Percentiles rank a stretch among this genome's conserved stretches.
Evolutionary conservation across 2,113 vertebrate species (phyloP).

Genomic region (Tragelaphus imberbis): DNA sequence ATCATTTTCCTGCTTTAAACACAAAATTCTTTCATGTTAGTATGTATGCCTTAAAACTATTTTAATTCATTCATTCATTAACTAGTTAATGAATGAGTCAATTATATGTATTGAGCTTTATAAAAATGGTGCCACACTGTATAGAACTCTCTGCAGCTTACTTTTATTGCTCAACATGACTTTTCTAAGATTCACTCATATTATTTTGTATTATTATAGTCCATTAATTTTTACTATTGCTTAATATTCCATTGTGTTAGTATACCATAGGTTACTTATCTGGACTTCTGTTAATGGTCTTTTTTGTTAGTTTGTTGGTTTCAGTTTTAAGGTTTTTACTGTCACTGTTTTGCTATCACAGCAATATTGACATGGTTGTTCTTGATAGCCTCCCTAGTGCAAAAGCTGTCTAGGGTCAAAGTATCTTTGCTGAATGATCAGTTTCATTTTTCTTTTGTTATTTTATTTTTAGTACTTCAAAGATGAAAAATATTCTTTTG

Average conservation of each 20-base stretch:
- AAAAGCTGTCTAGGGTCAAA: not conserved
- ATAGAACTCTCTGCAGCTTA: not conserved
- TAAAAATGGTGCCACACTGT: not conserved
- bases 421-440: not conserved
- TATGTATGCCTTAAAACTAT: not conserved
- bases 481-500: not conserved
- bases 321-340: not conserved
- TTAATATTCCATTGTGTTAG: not conserved
- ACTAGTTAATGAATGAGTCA: not conserved
- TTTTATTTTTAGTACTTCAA: not conserved
- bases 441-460: not conserved
- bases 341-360: not conserved
- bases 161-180: not conserved
- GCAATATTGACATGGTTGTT: not conserved
- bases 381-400: not conserved
- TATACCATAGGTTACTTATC: not conserved
- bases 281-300: not conserved
- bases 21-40: not conserved
- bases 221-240: not conserved
- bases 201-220: not conserved
- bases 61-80: not conserved
- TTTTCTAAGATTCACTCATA: not conserved
- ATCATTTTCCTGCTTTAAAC: not conserved
- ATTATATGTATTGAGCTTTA: not conserved
- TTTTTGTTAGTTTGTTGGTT: not conserved